phyloP scores from a whole-genome alignment of 2,888 invertebrate genomes.

The Galerucella nymphaeae region DNA sequence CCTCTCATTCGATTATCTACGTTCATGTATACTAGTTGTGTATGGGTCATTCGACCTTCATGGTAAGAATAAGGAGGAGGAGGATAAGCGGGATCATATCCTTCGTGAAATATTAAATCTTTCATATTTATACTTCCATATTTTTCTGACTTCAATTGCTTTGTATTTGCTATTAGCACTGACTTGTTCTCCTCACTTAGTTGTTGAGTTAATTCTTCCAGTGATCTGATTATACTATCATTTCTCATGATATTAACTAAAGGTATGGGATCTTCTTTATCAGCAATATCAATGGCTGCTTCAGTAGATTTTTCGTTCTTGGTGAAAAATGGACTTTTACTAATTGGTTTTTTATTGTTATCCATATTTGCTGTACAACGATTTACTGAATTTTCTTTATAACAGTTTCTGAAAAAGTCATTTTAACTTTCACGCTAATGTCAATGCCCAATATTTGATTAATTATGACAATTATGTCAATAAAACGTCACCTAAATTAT shows the following conservation, averaged over 20 bases:
- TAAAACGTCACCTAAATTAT: background rate
- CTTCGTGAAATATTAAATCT: background rate
- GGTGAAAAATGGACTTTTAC: background rate
- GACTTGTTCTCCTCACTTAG: background rate
- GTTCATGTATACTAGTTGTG: conserved; percentile 4
- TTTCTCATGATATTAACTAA: background rate
- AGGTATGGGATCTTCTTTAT: background rate
- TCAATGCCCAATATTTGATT: too few species aligned
- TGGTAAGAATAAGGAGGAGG: conserved; percentile 1
- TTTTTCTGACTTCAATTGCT: background rate
- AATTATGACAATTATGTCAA: too few species aligned
- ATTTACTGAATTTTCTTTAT: background rate
- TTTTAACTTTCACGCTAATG: background rate
- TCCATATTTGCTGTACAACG: background rate
- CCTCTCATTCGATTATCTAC: background rate
- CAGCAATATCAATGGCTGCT: background rate
- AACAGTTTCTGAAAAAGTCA: background rate
- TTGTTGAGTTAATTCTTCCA: background rate
- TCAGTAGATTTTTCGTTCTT: background rate
- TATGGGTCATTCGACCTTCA: background rate
- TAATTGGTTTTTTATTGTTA: background rate
- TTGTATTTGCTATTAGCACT: background rate
- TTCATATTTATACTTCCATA: background rate
- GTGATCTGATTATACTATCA: background rate
- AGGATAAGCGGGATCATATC: conserved; percentile 1